Base-by-base conservation (phyloP, 2,113 vertebrate genomes). In the Bettongia penicillata region DNA sequence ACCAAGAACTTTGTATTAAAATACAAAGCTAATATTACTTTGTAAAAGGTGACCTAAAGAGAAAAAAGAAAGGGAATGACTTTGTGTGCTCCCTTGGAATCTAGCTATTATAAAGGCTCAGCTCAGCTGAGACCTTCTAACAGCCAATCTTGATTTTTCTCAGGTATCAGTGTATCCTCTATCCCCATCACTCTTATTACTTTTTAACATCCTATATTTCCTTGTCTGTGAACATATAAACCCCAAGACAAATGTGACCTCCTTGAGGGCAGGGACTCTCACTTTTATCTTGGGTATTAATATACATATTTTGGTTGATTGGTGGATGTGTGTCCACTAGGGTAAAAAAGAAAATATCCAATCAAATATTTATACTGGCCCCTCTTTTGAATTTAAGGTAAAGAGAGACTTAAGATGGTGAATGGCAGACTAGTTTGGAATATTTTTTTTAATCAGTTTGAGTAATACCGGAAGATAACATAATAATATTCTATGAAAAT, bases 371-470 rank as follows among this genome's bases (percentile, higher is more conserved):
- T 93, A 84, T 94, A 91, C 89, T 92, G 47, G 91, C 55, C 9
- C 51, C 53, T 84, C 68, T 84, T 84, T 52, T 50, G 95, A 96
- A 93, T 91, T 31, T 95, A 19, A 92, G 26, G 91, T 84, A 84
- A 92, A 95, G 24, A 94, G 23, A 92, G 93, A 95, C 84, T 93
- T 57, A 93, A n/a, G 57, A 52, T 92, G 25, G 91, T 91, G 53
- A 1, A 91, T 37, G 24, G 19, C 48, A 8, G 55, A 92, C 53
- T 84, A 93, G 93, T 93, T 92, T 90, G 10, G 12, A 93, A 25
- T 55, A 89, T 91, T 94, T 94, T n/a, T 16, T 93, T 23, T 89
- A 91, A 23, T 23, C 55, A 43, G 68, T 84, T 91, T 91, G 53
- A 92, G 28, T 8, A 90, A 25, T 93, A 89, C 51, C 55, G 90